A percentile compares a stretch with the other conserved stretches of the same genome.
phyloP scores from a whole-genome alignment of 2,888 invertebrate species.

The Tetanocera ferruginea region DNA sequence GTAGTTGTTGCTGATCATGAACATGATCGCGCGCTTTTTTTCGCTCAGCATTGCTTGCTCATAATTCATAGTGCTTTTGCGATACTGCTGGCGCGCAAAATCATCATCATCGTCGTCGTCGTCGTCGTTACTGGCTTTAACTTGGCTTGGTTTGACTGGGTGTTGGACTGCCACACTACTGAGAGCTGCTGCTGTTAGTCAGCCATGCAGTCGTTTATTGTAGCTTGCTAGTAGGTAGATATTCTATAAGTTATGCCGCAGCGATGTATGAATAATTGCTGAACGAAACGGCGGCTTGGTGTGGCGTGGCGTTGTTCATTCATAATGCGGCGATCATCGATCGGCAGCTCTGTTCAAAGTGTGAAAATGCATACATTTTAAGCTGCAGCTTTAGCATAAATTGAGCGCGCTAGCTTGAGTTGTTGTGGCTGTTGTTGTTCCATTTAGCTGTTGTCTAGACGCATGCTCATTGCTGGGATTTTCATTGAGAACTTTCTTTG shows the following conservation, averaged over 20 bases:
- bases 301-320: conserved; percentile 28
- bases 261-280: conserved; percentile 31
- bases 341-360: conserved; percentile 20
- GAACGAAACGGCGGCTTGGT: conserved; percentile 11
- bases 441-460: neutral
- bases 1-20: neutral
- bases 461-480: neutral
- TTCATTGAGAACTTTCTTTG: conserved; percentile 12
- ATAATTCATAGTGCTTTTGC: conserved; percentile 19
- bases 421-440: neutral
- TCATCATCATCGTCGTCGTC: neutral
- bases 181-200: neutral
- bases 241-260: conserved; percentile 1
- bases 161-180: neutral
- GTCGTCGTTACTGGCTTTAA: too few relatives aligned
- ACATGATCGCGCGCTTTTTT: conserved; percentile 7
- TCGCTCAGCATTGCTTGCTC: neutral
- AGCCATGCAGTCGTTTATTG: neutral
- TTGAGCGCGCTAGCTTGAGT: neutral
- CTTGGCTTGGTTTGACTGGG: neutral
- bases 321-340: conserved; percentile 23
- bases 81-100: neutral
- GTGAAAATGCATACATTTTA: conserved; percentile 24
- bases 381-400: conserved; percentile 22
- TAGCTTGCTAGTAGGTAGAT: neutral